Evolutionary conservation across 2,113 vertebrate species (phyloP), one percentile per base, ranked within the genome.

Genomic region (Psophia crepitans): DNA sequence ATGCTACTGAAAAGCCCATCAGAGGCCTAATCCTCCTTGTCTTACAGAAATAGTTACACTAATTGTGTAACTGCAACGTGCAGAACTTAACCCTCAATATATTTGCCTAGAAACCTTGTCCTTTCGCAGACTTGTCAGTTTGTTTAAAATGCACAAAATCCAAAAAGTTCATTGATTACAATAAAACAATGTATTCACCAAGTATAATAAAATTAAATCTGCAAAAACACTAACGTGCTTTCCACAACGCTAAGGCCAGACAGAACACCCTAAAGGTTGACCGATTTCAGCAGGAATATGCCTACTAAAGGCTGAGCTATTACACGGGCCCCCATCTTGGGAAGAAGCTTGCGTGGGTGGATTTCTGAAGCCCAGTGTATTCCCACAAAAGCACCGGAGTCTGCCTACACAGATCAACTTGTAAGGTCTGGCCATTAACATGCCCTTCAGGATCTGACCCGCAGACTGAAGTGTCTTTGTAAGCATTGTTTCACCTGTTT

Each of bases 401-500:
- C 94, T 57, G 92, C 92, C 92, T 65, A 95, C 91, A 73, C 37
- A 69, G 84, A 84, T 65, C 57, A 35, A 0, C 57, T 90, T 84
- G 48, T 90, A 87, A 78, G 70, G 73, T 89, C 57, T 82, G 84
- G 69, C 78, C 60, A 74, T 78, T 94, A 84, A 84, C 64, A 64
- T 71, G 93, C 79, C 87, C 90, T 92, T 92, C 88, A 92, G 86
- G 71, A 96, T 84, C 6, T 84, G 68, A 90, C 32, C 86, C 53
- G 0, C 2, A 1, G 56, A 93, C 91, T 97, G 71, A 95, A 90
- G 74, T 61, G 74, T 48, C 96, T 96, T 91, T 94, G 88, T 75
- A 30, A 97, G 93, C 95, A 96, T 80, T 95, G 92, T 87, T 96
- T 93, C 96, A 96, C 94, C 90, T 95, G 90, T 96, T 96, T 97